Conservation (phyloP, 2,888 invertebrate species). For the Metellina segmentata region DNA sequence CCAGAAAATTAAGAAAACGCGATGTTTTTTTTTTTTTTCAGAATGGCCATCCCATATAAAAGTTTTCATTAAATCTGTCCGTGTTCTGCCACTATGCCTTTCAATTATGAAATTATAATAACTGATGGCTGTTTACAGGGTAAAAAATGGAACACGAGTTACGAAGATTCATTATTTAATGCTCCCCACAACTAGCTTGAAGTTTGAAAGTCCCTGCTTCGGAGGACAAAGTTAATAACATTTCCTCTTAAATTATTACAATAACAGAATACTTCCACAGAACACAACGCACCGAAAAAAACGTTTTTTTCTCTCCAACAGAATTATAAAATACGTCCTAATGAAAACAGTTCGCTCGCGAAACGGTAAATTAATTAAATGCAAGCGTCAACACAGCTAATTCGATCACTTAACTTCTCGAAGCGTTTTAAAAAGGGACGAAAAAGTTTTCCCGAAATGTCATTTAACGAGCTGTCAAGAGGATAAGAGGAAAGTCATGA, state of each 20-base stretch:
- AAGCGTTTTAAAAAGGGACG: constrained; percentile 26
- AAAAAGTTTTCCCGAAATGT: constrained; percentile 31
- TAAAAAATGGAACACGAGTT: constrained; percentile 1
- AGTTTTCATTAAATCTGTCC: no score
- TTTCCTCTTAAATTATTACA: constrained; percentile 40
- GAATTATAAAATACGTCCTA: constrained; percentile 49
- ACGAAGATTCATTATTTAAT: constrained; percentile 18
- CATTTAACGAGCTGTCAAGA: constrained; percentile 54
- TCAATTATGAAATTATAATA: background rate
- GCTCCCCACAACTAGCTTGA: background rate
- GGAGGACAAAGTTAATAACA: constrained; percentile 46
- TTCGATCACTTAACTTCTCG: constrained; percentile 52
- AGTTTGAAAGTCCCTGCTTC: constrained; percentile 6
- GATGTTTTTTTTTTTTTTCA: no score
- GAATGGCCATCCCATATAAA: no score
- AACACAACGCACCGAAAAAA: constrained; percentile 10
- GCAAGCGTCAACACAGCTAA: constrained; percentile 43
- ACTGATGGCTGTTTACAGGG: background rate
- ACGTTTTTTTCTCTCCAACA: constrained; percentile 20
- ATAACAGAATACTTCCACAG: constrained; percentile 27
- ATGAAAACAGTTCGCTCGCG: constrained; percentile 26
- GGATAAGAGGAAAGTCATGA: background rate
- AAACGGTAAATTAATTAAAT: constrained; percentile 65
- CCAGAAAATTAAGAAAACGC: no score
- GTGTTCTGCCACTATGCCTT: background rate